phyloP scores from a whole-genome alignment of 2,888 invertebrate species.

The Alviniconcha strummeri region DNA sequence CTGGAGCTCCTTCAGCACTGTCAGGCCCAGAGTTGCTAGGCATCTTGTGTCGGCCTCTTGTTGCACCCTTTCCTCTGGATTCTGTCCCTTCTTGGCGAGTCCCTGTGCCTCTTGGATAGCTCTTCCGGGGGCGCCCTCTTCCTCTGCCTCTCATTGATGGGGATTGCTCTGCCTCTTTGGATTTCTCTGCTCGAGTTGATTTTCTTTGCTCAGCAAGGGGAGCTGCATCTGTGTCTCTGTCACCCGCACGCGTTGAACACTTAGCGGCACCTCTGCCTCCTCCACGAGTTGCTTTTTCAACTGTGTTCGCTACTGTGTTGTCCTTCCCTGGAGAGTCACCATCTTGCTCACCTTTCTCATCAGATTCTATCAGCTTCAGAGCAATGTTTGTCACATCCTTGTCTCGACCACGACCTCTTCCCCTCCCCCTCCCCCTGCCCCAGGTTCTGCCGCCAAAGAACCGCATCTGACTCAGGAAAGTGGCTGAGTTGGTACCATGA shows the following conservation, averaged over 20 bases:
- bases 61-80: neutral
- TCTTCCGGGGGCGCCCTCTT: neutral
- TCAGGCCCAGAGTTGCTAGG: neutral
- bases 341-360: neutral
- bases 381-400: conserved; percentile 17
- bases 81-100: neutral
- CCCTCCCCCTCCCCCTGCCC: conserved; percentile 7
- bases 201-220: neutral
- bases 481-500: conserved; percentile 7
- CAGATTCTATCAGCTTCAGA: conserved; percentile 4
- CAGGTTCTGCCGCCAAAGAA: conserved; percentile 25
- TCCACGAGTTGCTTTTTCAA: neutral
- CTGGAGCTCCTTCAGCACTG: neutral
- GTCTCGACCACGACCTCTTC: neutral
- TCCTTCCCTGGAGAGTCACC: neutral
- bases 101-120: neutral
- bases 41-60: neutral
- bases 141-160: neutral
- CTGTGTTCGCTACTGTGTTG: neutral
- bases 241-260: no score
- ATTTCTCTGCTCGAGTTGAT: neutral
- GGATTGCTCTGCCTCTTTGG: neutral
- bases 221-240: neutral
- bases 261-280: neutral
- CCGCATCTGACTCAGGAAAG: conserved; percentile 23